Evolutionary conservation across 2,888 invertebrate species (phyloP).

Genomic region (Tinea pellionella): DNA sequence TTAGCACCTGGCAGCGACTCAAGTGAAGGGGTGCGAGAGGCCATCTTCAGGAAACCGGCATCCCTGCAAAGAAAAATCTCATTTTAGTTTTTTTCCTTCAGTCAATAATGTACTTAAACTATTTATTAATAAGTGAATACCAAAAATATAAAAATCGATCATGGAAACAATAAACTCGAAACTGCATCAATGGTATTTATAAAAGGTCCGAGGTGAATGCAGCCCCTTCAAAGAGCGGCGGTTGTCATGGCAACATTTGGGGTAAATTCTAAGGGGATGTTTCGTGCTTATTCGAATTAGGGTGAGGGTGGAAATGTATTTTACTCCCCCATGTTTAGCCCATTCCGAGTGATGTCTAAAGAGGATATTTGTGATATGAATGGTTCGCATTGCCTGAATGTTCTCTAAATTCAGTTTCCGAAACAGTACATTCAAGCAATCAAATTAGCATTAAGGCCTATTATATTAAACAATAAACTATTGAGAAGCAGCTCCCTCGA

Average conservation of each 20-base stretch:
- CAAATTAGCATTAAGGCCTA: background rate
- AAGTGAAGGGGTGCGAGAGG: slow-evolving; percentile 92
- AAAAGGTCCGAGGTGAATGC: slow-evolving; percentile 25
- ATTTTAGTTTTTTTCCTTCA: slow-evolving; percentile 16
- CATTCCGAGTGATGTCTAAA: slow-evolving; percentile 32
- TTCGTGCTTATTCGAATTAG: slow-evolving; percentile 44
- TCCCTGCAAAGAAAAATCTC: slow-evolving; percentile 71
- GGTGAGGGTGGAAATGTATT: slow-evolving; percentile 60
- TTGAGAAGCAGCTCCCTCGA: background rate
- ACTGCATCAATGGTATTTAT: slow-evolving; percentile 41
- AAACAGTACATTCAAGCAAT: background rate
- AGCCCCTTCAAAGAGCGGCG: slow-evolving; percentile 32
- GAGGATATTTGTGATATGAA: slow-evolving; percentile 62
- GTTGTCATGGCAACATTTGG: slow-evolving; percentile 43
- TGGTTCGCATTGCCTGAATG: slow-evolving; percentile 33
- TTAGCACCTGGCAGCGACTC: slow-evolving; percentile 92
- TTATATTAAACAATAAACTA: slow-evolving; percentile 6
- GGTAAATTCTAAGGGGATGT: slow-evolving; percentile 48
- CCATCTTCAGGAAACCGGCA: slow-evolving; percentile 93
- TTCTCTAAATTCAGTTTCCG: slow-evolving; percentile 9
- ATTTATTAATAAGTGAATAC: slow-evolving; percentile 6
- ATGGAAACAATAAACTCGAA: slow-evolving; percentile 28
- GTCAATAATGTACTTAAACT: background rate
- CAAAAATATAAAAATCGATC: slow-evolving; percentile 44
- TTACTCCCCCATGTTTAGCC: slow-evolving; percentile 45